Evolutionary conservation across 2,888 invertebrate species (phyloP).

Genomic region (Oxycera nigricornis): DNA sequence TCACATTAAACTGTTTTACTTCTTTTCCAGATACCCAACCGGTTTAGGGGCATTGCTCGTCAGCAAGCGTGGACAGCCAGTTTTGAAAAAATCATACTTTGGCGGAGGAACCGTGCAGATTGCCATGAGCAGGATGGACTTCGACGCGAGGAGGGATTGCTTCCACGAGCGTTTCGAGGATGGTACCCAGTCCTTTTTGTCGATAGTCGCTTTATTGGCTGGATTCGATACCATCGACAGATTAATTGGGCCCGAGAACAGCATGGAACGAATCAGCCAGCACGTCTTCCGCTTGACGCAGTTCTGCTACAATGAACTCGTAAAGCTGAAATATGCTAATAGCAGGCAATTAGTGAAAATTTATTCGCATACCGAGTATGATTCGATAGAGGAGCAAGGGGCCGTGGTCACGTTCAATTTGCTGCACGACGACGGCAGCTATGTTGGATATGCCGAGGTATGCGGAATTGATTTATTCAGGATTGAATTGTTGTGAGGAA

Average conservation of each 20-base stretch:
- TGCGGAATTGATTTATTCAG: slow-evolving; percentile 3
- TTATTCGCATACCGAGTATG: slow-evolving; percentile 77
- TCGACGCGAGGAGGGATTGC: slow-evolving; percentile 72
- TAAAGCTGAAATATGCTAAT: slow-evolving; percentile 73
- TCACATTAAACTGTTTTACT: too few relatives aligned
- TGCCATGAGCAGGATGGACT: slow-evolving; percentile 74
- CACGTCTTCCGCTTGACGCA: slow-evolving; percentile 81
- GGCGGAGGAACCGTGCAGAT: slow-evolving; percentile 95
- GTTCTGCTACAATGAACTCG: slow-evolving; percentile 72
- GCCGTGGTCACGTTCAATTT: slow-evolving; percentile 90
- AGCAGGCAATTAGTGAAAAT: slow-evolving; percentile 72
- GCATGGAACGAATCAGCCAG: slow-evolving; percentile 66
- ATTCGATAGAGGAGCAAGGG: slow-evolving; percentile 73
- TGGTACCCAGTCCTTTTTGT: slow-evolving; percentile 88
- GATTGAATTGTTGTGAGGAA: background rate
- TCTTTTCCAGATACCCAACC: slow-evolving; percentile 74
- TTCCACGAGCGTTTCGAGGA: slow-evolving; percentile 91
- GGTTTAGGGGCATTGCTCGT: slow-evolving; percentile 91
- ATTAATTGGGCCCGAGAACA: slow-evolving; percentile 64
- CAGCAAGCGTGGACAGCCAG: slow-evolving; percentile 61
- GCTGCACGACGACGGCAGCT: slow-evolving; percentile 75
- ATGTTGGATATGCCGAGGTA: slow-evolving; percentile 90
- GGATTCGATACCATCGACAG: slow-evolving; percentile 79
- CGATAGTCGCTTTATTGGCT: slow-evolving; percentile 80
- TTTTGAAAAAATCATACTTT: slow-evolving; percentile 73